A percentile compares a stretch with the other conserved stretches of the same genome.
Evolutionary conservation across 2,113 vertebrate genomes (phyloP).

Genomic region (Columbina picui): DNA sequence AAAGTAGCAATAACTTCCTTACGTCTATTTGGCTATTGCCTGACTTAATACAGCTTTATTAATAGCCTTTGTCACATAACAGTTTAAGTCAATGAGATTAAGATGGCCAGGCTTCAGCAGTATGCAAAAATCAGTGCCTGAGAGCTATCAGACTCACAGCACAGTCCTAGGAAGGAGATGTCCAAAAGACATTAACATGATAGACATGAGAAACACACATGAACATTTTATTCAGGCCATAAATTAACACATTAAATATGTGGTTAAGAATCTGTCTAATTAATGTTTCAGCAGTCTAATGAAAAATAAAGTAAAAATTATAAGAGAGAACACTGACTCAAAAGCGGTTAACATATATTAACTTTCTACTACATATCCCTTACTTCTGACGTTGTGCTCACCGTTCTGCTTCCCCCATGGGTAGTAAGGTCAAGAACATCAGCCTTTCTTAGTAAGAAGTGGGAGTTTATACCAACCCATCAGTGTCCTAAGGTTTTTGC

Average conservation of each 20-base stretch:
- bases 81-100: not conserved
- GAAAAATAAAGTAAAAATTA: not conserved
- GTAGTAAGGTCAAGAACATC: not conserved
- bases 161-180: not conserved
- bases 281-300: not conserved
- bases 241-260: not conserved
- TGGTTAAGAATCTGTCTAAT: not conserved
- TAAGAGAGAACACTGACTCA: not conserved
- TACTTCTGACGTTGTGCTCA: not conserved
- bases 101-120: not conserved
- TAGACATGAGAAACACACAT: not conserved
- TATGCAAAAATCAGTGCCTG: not conserved
- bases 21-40: not conserved
- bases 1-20: not conserved
- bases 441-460: not conserved
- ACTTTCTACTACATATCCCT: not conserved
- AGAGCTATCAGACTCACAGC: not conserved
- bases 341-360: not conserved
- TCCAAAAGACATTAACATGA: not conserved
- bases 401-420: not conserved
- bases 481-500: not conserved
- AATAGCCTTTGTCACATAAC: not conserved
- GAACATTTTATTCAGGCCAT: not conserved
- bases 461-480: accelerated
- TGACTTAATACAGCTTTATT: not conserved